Conservation (phyloP, 1,140 invertebrate genomes). For the Eurosta solidaginis region DNA sequence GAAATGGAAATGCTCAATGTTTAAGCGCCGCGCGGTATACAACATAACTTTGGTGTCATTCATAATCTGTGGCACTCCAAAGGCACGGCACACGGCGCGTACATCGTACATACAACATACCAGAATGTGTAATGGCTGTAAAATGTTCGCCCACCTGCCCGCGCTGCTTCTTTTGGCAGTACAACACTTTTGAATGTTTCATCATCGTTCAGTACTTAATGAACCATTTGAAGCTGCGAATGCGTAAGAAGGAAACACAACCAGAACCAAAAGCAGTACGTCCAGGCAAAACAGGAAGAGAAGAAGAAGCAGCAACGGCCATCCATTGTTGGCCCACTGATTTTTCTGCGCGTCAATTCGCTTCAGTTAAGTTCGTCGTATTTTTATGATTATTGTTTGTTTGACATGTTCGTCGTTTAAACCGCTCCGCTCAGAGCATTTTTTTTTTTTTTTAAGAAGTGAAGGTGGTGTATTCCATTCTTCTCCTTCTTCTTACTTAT, state of each 20-base stretch:
- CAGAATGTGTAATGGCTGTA: too few species aligned
- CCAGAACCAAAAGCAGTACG: background rate
- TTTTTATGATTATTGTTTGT: constrained; percentile 31
- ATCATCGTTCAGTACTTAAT: background rate
- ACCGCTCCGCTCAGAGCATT: background rate
- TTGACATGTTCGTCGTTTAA: constrained; percentile 7
- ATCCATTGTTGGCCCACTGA: background rate
- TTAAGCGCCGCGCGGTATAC: background rate
- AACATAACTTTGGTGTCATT: background rate
- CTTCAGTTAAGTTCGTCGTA: constrained; percentile 22
- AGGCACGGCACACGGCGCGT: too few species aligned
- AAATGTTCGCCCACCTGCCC: background rate
- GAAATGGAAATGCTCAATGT: background rate
- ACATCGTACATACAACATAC: background rate
- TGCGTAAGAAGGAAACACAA: background rate
- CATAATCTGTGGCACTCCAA: constrained; percentile 1
- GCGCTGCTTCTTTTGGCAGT: background rate
- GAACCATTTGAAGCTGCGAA: background rate
- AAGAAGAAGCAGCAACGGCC: background rate
- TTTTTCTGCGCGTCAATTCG: constrained; percentile 8
- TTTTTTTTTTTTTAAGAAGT: too few species aligned
- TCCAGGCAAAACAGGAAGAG: background rate
- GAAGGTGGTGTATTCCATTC: background rate
- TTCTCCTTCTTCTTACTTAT: background rate
- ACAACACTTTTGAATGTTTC: background rate